phyloP scores from a whole-genome alignment of 2,113 vertebrate genomes.

The Hiodon tergisus region DNA sequence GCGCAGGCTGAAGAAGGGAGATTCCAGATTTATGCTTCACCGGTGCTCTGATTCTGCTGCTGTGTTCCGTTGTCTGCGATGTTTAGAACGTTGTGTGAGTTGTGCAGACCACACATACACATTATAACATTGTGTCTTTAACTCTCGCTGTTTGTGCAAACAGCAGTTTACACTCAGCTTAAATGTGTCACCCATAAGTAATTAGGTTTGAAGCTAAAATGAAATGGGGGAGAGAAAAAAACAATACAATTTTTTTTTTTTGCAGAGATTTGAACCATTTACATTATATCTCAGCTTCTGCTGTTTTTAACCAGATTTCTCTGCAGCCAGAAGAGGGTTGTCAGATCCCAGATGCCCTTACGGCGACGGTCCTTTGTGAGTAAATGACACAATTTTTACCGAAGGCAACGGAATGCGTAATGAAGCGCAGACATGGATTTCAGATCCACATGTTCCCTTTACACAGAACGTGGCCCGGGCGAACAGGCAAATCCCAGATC shows the following conservation, averaged over 20 bases:
- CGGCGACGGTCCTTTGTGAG: slow-evolving; percentile 49
- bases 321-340: slow-evolving; percentile 37
- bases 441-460: slow-evolving; percentile 32
- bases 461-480: slow-evolving; percentile 7
- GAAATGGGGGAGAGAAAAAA: not conserved
- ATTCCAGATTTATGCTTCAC: too few species aligned
- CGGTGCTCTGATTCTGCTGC: too few species aligned
- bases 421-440: slow-evolving; percentile 30
- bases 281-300: slow-evolving; percentile 11
- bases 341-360: slow-evolving; percentile 44
- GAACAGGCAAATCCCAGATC: not conserved
- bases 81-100: too few species aligned
- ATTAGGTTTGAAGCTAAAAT: not conserved
- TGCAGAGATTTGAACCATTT: slow-evolving; percentile 31
- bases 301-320: slow-evolving; percentile 45
- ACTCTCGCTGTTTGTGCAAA: not conserved
- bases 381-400: slow-evolving; percentile 58
- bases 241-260: not conserved
- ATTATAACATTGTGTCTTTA: not conserved
- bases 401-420: slow-evolving; percentile 51
- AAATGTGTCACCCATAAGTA: not conserved
- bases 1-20: too few species aligned
- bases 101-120: too few species aligned
- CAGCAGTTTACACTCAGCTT: not conserved
- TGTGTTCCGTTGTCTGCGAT: too few species aligned